Evolutionary conservation across 1,140 invertebrate genomes (phyloP).

Genomic region (Drosophila kikkawai): DNA sequence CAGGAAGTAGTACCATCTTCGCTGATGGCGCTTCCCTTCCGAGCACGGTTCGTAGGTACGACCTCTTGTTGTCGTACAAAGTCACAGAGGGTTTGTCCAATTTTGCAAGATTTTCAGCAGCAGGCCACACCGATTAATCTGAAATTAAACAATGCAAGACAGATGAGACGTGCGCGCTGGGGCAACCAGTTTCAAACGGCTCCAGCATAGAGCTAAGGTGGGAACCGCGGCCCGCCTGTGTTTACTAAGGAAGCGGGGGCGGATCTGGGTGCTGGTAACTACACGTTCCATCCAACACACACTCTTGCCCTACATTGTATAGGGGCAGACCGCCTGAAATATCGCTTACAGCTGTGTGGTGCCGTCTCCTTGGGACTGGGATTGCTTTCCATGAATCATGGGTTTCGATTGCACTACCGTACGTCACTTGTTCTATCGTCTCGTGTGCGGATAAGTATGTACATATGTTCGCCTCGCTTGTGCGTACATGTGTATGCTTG

Average conservation of each 20-base stretch:
- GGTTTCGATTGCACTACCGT: constrained; percentile 69
- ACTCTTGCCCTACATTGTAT: constrained; percentile 21
- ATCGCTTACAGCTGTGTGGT: constrained; percentile 62
- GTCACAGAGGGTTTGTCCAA: constrained; percentile 84
- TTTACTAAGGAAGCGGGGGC: constrained; percentile 8
- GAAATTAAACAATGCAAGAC: constrained; percentile 11
- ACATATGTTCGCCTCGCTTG: constrained; percentile 21
- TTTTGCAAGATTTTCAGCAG: constrained; percentile 77
- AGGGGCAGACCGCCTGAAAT: constrained; percentile 15
- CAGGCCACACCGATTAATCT: constrained; percentile 63
- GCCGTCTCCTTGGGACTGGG: constrained; percentile 47
- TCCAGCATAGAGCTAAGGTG: constrained; percentile 7
- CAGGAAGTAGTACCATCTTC: constrained; percentile 82
- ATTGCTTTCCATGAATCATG: constrained; percentile 73
- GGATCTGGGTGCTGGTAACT: constrained; percentile 7
- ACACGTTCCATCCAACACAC: constrained; percentile 29
- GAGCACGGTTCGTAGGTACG: constrained; percentile 78
- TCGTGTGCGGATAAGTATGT: constrained; percentile 38
- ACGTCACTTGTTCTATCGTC: constrained; percentile 51
- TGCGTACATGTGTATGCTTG: constrained; percentile 25
- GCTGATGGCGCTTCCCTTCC: constrained; percentile 81
- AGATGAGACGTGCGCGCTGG: background rate
- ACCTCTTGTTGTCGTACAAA: constrained; percentile 84
- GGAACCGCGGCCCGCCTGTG: constrained; percentile 7
- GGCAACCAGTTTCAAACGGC: constrained; percentile 4